Evolutionary conservation across 2,797 vertebrate genomes (phyloP), one percentile per base, ranked within the genome.

Genomic region (Amphiprion clarkii): DNA sequence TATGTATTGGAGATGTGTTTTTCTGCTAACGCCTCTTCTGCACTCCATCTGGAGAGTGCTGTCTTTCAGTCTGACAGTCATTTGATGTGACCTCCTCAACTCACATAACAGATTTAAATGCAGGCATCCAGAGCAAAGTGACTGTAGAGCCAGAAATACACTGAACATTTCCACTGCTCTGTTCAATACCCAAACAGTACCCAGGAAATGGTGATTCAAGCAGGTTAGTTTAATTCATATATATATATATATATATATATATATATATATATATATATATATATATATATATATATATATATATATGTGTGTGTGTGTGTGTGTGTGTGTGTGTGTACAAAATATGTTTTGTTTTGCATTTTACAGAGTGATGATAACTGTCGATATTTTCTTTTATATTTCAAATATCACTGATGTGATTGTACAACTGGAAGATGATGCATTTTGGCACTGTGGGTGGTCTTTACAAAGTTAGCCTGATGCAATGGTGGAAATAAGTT

Each of bases 1-100:
- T 39, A 39, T 39, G 25, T 29, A 52, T 4, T 33, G 42, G 31
- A 19, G 49, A 61, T 59, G 23, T 61, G 23, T 74, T 44, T 54
- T 63, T 65, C 56, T 77, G 76, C 72, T 79, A 60, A 73, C 60
- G 67, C 40, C 33, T 60, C 27, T 42, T 68, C 31, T 63, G 19
- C 51, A 11, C 61, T 55, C 33, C 44, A 40, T 64, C 49, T 60
- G 36, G 13, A 63, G 53, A 46, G 29, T 16, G 39, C 42, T 60
- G 44, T 70, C 56, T 75, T 29, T 52, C 27, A 60, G 40, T 40
- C 31, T 56, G 53, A 67, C 71, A 65, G 63, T 48, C 31, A 73
- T 77, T 58, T 77, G 5, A 69, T 52, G 55, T 52, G 60, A 66
- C 40, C 58, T 62, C 66, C 33, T 74, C 29, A 54, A 46, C 33